Percentiles rank a stretch among this genome's conserved stretches.
These are phyloP conservation scores for Catostomus latipinnis DNA, from an alignment of 2,797 vertebrate species.

Conservation along the genomic window DNA sequence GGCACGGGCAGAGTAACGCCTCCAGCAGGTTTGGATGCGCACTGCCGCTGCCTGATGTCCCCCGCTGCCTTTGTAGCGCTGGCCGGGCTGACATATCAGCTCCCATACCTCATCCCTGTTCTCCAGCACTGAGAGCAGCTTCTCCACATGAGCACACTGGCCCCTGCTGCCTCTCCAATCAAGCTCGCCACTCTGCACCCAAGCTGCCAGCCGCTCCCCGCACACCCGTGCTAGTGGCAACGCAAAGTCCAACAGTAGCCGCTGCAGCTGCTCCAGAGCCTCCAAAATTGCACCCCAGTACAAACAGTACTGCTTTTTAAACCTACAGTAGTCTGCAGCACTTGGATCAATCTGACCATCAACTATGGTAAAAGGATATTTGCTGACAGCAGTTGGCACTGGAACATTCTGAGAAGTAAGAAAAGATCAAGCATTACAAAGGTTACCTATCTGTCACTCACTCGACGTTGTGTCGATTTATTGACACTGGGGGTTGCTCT, in stretches of 20 bases:
- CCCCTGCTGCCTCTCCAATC: slow-evolving; percentile 52
- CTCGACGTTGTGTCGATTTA: too few species aligned
- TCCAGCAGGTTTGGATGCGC: slow-evolving; percentile 82
- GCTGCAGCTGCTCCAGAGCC: slow-evolving; percentile 72
- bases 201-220: slow-evolving; percentile 69
- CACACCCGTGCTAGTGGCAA: slow-evolving; percentile 78
- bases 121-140: slow-evolving; percentile 78
- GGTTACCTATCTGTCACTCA: not conserved
- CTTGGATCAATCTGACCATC: slow-evolving; percentile 72
- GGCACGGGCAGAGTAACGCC: slow-evolving; percentile 67
- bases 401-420: slow-evolving; percentile 65
- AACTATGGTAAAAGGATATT: slow-evolving; percentile 69
- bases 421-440: slow-evolving; percentile 17
- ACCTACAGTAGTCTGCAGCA: slow-evolving; percentile 76
- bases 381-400: slow-evolving; percentile 48
- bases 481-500: too few species aligned
- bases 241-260: slow-evolving; percentile 77
- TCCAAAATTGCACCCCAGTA: slow-evolving; percentile 73
- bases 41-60: slow-evolving; percentile 73
- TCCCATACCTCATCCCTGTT: slow-evolving; percentile 71
- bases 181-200: slow-evolving; percentile 66
- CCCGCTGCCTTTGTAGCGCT: slow-evolving; percentile 79
- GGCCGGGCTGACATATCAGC: slow-evolving; percentile 74
- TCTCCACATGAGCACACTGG: slow-evolving; percentile 57
- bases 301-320: slow-evolving; percentile 76